Conservation (phyloP, 2,888 invertebrate species). For the Bugulina stolonifera region DNA sequence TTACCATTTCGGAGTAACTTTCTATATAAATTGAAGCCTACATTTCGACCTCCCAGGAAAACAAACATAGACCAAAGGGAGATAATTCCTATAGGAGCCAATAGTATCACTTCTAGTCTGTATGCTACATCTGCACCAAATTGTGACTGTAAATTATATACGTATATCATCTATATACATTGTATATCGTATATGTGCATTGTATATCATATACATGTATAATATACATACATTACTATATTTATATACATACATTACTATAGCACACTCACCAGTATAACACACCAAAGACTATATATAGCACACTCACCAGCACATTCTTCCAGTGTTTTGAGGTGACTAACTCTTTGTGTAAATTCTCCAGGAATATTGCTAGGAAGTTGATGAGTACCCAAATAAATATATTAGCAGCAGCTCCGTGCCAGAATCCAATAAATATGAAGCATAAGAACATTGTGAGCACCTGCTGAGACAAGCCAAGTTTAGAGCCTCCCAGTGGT, state of each 20-base stretch:
- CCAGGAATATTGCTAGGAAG: conserved; percentile 70
- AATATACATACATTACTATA: neutral
- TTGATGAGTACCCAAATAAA: conserved; percentile 83
- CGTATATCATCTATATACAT: neutral
- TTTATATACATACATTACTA: neutral
- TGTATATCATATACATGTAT: too few species aligned
- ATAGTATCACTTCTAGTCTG: neutral
- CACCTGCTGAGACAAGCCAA: conserved; percentile 54
- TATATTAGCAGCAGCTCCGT: conserved; percentile 71
- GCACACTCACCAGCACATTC: conserved; percentile 11
- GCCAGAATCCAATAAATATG: conserved; percentile 82
- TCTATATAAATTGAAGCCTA: conserved; percentile 24
- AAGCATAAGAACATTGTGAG: conserved; percentile 72
- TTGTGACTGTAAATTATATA: neutral
- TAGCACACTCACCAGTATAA: neutral
- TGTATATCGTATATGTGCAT: too few species aligned
- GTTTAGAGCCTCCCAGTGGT: conserved; percentile 58
- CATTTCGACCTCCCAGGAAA: conserved; percentile 17
- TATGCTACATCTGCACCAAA: neutral
- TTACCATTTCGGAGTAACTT: conserved; percentile 20
- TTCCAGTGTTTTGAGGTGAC: neutral
- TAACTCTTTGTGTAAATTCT: conserved; percentile 55
- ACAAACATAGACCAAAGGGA: conserved; percentile 27
- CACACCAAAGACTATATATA: neutral
- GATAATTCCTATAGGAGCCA: conserved; percentile 17